Conservation (phyloP, 2,888 invertebrate genomes). For the Oligia strigilis region DNA sequence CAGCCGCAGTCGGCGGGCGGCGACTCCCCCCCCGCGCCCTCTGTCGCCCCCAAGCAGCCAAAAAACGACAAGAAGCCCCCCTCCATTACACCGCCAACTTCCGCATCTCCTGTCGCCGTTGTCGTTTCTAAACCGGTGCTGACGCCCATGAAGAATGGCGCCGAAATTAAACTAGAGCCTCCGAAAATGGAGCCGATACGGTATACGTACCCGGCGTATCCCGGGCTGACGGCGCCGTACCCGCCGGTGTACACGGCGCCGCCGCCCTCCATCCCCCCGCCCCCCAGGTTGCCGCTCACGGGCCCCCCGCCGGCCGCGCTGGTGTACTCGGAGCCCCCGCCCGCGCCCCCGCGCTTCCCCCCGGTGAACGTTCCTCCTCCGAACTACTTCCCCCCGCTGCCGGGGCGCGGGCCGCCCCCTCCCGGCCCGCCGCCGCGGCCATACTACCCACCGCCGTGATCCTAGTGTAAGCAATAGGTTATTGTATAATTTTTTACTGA, state of each 20-base stretch:
- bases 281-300: conserved; percentile 76
- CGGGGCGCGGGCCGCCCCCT: conserved; percentile 76
- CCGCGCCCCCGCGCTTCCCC: conserved; percentile 77
- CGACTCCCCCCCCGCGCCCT: conserved; percentile 92
- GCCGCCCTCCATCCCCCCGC: conserved; percentile 76
- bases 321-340: conserved; percentile 86
- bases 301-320: conserved; percentile 75
- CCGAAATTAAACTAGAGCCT: conserved; percentile 80
- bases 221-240: conserved; percentile 81
- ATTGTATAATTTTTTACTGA: conserved; percentile 83
- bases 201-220: conserved; percentile 79
- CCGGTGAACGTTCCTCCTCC: conserved; percentile 85
- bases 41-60: conserved; percentile 82
- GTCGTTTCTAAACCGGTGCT: conserved; percentile 70
- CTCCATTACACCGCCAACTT: conserved; percentile 88
- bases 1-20: conserved; percentile 91
- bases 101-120: conserved; percentile 86
- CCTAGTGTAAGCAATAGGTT: conserved; percentile 70
- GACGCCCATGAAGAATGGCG: conserved; percentile 86
- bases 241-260: conserved; percentile 86
- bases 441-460: conserved; percentile 86
- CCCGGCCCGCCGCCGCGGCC: conserved; percentile 81
- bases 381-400: conserved; percentile 80
- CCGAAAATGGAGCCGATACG: conserved; percentile 81
- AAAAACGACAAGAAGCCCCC: conserved; percentile 90